Percentiles rank a stretch among this genome's conserved stretches.
Evolutionary conservation across 2,888 invertebrate species (phyloP).

Genomic region (Sipha maydis): DNA sequence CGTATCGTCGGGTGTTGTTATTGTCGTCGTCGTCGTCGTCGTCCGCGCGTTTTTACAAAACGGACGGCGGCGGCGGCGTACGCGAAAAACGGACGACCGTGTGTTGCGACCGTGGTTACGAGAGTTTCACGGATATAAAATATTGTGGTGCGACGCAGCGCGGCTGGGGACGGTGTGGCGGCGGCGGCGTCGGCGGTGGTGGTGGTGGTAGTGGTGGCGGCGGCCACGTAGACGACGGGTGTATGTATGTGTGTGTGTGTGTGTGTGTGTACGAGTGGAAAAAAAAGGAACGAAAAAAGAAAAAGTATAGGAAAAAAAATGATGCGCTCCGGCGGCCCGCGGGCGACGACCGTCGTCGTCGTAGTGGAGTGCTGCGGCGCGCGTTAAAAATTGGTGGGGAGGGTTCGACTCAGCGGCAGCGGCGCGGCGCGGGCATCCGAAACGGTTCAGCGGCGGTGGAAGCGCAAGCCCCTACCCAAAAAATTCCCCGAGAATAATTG

Average conservation of each 20-base stretch:
- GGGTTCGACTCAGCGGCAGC: slow-evolving; percentile 31
- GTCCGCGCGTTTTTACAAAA: no score
- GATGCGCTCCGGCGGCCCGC: slow-evolving; percentile 55
- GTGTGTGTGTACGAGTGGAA: slow-evolving; percentile 21
- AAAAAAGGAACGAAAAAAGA: neutral
- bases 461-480: slow-evolving; percentile 55
- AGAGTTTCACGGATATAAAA: slow-evolving; percentile 51
- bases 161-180: slow-evolving; percentile 35
- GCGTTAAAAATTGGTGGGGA: slow-evolving; percentile 22
- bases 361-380: slow-evolving; percentile 51
- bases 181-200: slow-evolving; percentile 4
- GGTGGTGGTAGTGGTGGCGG: slow-evolving; percentile 23
- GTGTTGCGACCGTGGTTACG: slow-evolving; percentile 32
- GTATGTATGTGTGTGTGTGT: slow-evolving; percentile 21
- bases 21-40: neutral
- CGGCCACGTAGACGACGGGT: slow-evolving; percentile 50
- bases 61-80: slow-evolving; percentile 10
- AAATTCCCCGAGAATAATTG: slow-evolving; percentile 59
- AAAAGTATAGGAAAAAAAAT: slow-evolving; percentile 4
- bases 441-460: slow-evolving; percentile 30
- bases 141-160: slow-evolving; percentile 38
- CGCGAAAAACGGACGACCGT: slow-evolving; percentile 53
- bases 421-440: slow-evolving; percentile 37
- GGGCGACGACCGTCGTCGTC: slow-evolving; percentile 51
- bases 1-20: no score